A percentile compares a stretch with the other conserved stretches of the same genome.
These are phyloP conservation scores for Halcyon badia DNA, from an alignment of 2,797 vertebrate genomes.

Conservation along the genomic window DNA sequence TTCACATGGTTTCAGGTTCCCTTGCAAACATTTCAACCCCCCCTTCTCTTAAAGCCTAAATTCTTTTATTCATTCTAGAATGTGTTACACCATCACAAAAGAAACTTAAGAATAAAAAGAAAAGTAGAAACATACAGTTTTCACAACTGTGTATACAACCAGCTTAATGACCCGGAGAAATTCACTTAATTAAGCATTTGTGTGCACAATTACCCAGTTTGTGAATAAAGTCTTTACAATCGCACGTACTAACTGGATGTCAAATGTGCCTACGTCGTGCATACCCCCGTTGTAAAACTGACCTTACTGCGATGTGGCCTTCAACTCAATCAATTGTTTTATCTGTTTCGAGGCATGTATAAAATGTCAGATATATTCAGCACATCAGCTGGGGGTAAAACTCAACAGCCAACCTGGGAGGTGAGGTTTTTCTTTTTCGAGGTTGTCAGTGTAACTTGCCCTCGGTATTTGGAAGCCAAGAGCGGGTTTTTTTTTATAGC, in stretches of 20 bases:
- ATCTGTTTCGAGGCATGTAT: background rate
- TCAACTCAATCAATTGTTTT: slow-evolving; percentile 29
- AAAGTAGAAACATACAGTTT: slow-evolving; percentile 39
- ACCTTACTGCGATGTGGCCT: background rate
- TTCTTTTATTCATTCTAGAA: slow-evolving; percentile 23
- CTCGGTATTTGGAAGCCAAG: background rate
- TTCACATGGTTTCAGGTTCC: slow-evolving; percentile 64
- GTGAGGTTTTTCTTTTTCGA: background rate
- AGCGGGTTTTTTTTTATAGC: background rate
- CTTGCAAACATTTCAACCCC: slow-evolving; percentile 19
- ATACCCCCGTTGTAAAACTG: background rate
- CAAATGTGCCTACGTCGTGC: background rate
- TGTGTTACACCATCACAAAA: background rate
- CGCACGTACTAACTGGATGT: background rate
- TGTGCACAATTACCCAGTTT: slow-evolving; percentile 50
- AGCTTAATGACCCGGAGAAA: slow-evolving; percentile 46
- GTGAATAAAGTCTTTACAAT: slow-evolving; percentile 50
- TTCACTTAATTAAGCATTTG: slow-evolving; percentile 61
- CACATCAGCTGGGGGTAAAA: background rate
- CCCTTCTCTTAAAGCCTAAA: slow-evolving; percentile 13
- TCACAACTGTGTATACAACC: slow-evolving; percentile 48
- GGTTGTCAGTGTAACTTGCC: background rate
- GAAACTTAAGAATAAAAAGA: slow-evolving; percentile 32
- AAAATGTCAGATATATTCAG: slow-evolving; percentile 31
- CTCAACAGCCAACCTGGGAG: slow-evolving; percentile 13